Conservation (phyloP, 2,888 invertebrate species). For the Liposcelis brunnea region DNA sequence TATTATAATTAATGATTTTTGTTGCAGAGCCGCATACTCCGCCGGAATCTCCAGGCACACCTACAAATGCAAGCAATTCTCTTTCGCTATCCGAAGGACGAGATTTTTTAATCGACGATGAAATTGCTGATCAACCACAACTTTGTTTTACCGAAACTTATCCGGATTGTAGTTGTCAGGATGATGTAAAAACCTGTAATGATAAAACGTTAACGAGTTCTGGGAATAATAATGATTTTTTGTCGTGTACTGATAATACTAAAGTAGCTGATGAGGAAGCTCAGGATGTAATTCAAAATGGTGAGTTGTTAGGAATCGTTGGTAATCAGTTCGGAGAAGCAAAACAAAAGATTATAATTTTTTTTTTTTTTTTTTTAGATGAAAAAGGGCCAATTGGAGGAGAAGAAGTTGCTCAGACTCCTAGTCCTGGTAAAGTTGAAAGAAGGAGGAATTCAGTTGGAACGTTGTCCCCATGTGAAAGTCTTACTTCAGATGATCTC, state of each 20-base stretch:
- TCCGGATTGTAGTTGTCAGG: slow-evolving; percentile 19
- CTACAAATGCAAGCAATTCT: slow-evolving; percentile 54
- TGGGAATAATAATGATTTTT: slow-evolving; percentile 1
- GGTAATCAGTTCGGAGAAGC: no score
- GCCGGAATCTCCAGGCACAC: slow-evolving; percentile 41
- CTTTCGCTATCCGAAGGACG: slow-evolving; percentile 64
- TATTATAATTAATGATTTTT: no score
- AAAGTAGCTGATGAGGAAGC: no score
- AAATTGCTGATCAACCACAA: slow-evolving; percentile 80
- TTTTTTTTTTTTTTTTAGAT: no score
- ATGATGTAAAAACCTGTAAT: slow-evolving; percentile 6
- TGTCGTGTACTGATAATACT: no score
- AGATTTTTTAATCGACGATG: slow-evolving; percentile 72
- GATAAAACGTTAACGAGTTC: neutral
- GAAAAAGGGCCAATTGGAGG: no score
- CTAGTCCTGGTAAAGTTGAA: neutral
- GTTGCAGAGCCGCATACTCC: no score
- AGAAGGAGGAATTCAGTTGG: slow-evolving; percentile 39
- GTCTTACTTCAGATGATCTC: slow-evolving; percentile 70
- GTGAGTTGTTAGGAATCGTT: no score
- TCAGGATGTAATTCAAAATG: no score
- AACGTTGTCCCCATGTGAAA: slow-evolving; percentile 66
- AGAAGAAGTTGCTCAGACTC: no score
- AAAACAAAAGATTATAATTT: no score
- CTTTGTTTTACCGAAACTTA: slow-evolving; percentile 53